Evolutionary conservation across 2,113 vertebrate species (phyloP).

Genomic region (Hippoglossus stenolepis): DNA sequence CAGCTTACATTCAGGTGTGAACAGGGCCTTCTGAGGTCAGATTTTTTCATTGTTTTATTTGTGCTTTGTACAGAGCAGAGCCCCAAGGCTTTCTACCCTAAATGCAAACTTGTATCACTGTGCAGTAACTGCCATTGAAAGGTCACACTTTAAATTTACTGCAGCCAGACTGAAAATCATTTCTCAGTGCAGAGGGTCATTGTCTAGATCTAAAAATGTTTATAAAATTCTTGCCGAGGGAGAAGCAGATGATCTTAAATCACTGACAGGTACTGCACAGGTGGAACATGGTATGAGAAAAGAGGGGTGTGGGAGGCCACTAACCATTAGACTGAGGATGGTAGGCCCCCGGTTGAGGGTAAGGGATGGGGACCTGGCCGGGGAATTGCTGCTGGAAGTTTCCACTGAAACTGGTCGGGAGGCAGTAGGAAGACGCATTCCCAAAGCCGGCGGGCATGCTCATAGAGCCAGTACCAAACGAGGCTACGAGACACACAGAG

Average conservation of each 20-base stretch:
- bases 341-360: conserved; percentile 91
- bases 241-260: background rate
- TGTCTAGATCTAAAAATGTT: conserved; percentile 2
- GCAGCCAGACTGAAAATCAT: background rate
- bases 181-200: background rate
- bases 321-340: conserved; percentile 96
- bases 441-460: conserved; percentile 98
- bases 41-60: background rate
- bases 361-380: conserved; percentile 90
- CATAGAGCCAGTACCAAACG: conserved; percentile 95
- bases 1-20: conserved; percentile 58
- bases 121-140: conserved; percentile 55
- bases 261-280: conserved; percentile 48
- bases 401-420: conserved; percentile 98
- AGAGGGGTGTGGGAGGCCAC: conserved; percentile 60
- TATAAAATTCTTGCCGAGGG: accelerated
- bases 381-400: conserved; percentile 96
- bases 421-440: conserved; percentile 91
- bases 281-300: conserved; percentile 17
- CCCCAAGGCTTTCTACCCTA: conserved; percentile 15
- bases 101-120: conserved; percentile 60
- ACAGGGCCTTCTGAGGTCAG: conserved; percentile 22
- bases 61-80: background rate
- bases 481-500: conserved; percentile 82
- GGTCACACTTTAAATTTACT: background rate